Evolutionary conservation across 2,888 invertebrate genomes (phyloP).

Genomic region (Dynastes maya): DNA sequence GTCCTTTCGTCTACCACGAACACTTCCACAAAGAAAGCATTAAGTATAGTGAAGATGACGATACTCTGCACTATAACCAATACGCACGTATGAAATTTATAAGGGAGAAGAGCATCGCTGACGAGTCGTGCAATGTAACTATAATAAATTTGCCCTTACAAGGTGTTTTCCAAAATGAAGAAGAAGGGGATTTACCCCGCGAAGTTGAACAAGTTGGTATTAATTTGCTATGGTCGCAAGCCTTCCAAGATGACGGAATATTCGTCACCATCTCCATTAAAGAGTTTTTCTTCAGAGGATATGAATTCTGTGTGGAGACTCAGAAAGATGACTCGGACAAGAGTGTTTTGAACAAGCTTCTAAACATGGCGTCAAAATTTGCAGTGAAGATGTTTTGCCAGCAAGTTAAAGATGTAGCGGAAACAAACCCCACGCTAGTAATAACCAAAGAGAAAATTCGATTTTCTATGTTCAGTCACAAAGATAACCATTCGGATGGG

Average conservation of each 20-base stretch:
- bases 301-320: slow-evolving; percentile 69
- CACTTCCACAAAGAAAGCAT: background rate
- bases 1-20: slow-evolving; percentile 82
- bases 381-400: slow-evolving; percentile 2
- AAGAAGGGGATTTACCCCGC: background rate
- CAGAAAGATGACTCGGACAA: background rate
- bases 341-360: background rate
- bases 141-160: slow-evolving; percentile 14
- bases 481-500: slow-evolving; percentile 75
- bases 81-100: slow-evolving; percentile 1
- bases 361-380: background rate
- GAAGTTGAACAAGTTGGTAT: slow-evolving; percentile 6
- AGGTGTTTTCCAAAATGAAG: slow-evolving; percentile 37
- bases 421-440: background rate
- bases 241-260: slow-evolving; percentile 1
- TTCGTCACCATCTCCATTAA: slow-evolving; percentile 69
- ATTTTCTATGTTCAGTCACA: slow-evolving; percentile 68
- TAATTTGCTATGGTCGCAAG: slow-evolving; percentile 9
- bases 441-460: background rate
- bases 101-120: background rate
- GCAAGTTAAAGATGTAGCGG: background rate
- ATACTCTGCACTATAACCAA: slow-evolving; percentile 3
- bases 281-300: slow-evolving; percentile 77
- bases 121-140: background rate
- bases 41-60: background rate